Conservation (phyloP, 2,113 vertebrate genomes). For the Anser brachyrhynchus region DNA sequence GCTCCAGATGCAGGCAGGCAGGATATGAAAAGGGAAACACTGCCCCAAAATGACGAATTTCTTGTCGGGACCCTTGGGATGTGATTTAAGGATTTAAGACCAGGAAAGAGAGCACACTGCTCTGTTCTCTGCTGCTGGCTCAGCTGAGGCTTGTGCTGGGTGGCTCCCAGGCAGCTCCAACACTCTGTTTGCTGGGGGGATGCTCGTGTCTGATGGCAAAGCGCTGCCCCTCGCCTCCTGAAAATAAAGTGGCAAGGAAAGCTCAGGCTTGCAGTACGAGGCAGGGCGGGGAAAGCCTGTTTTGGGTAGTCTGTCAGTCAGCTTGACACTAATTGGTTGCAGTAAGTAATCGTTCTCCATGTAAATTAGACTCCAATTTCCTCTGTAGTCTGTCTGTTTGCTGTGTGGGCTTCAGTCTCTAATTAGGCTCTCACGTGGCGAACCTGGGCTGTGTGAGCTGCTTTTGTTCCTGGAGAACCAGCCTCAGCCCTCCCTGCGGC, state of each 20-base stretch:
- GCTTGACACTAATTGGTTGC: slow-evolving; percentile 72
- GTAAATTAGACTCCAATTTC: slow-evolving; percentile 70
- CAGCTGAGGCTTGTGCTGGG: rapidly evolving
- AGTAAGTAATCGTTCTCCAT: slow-evolving; percentile 68
- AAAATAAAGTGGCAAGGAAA: neutral
- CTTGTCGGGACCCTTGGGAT: neutral
- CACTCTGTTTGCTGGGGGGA: neutral
- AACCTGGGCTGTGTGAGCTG: slow-evolving; percentile 57
- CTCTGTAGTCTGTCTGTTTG: slow-evolving; percentile 64
- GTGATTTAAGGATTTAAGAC: neutral
- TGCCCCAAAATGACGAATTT: neutral
- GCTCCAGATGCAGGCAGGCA: too few relatives aligned
- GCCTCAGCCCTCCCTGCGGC: neutral
- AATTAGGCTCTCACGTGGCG: slow-evolving; percentile 58
- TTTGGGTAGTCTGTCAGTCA: slow-evolving; percentile 68
- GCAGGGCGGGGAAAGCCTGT: slow-evolving; percentile 23
- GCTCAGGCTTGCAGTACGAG: slow-evolving; percentile 16
- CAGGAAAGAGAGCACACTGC: neutral
- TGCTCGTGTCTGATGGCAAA: neutral
- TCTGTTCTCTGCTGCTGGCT: neutral
- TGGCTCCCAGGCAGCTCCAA: neutral
- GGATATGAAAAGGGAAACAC: neutral
- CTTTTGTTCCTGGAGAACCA: slow-evolving; percentile 38
- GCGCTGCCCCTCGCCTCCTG: neutral
- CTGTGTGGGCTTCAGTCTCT: slow-evolving; percentile 57